phyloP scores from a whole-genome alignment of 2,113 vertebrate species.

The Apaloderma vittatum region DNA sequence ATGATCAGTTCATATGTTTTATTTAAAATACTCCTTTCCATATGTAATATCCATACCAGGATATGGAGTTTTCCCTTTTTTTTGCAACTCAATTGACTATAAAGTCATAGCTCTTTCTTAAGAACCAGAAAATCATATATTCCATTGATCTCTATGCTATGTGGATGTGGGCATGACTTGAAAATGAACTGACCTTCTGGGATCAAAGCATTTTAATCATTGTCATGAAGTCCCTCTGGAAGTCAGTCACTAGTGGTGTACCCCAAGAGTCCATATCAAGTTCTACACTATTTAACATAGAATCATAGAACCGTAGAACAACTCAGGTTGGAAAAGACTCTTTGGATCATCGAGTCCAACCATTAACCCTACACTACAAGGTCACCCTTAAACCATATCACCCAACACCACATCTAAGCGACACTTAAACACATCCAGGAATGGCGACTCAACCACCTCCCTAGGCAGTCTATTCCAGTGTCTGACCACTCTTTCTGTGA shows the following conservation, averaged over 20 bases:
- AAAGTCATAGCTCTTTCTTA: neutral
- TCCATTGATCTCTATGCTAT: neutral
- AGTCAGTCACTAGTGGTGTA: neutral
- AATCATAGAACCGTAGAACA: too few relatives aligned
- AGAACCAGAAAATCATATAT: neutral
- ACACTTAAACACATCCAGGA: too few relatives aligned
- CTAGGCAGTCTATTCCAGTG: too few relatives aligned
- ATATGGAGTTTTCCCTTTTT: accelerated
- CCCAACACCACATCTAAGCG: too few relatives aligned
- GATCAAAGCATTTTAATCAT: neutral
- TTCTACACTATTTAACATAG: neutral
- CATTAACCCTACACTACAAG: too few relatives aligned
- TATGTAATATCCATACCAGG: neutral
- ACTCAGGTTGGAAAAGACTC: too few relatives aligned
- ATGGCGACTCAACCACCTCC: too few relatives aligned
- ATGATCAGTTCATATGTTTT: neutral
- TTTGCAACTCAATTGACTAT: neutral
- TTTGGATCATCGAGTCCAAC: too few relatives aligned
- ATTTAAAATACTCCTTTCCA: neutral
- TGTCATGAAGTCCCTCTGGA: neutral
- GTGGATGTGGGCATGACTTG: neutral
- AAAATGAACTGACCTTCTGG: neutral
- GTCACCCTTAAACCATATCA: too few relatives aligned
- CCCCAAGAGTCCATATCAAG: neutral
- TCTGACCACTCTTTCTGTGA: too few relatives aligned